Base-by-base conservation (phyloP, 1,140 invertebrate species). In the Prorops nasuta region DNA sequence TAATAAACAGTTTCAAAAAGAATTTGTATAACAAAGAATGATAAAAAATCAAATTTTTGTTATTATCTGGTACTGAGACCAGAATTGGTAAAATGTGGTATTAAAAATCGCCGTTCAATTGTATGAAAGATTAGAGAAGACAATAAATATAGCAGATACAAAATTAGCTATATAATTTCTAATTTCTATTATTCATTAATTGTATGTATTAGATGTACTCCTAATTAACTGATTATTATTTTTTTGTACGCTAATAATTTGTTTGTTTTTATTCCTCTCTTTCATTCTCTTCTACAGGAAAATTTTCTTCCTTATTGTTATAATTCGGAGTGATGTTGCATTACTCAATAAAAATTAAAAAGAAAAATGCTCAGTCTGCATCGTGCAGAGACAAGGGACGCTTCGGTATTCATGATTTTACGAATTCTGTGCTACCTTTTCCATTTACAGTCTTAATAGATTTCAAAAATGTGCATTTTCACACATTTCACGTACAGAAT, bases 141-240 rank as follows among this genome's bases (percentile, higher is more conserved):
- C 49, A 71, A 72, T 71, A 73, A 72, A 70, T 72, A 67, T 46
- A 68, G 54, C 58, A 60, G 59, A 72, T 74, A 71, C 47, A 72
- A 74, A 74, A 72, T 72, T 65, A 69, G 46, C 58, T 67, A 64
- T 71, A 71, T 56, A 64, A 61, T 59, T 62, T 67, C 54, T 63
- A 67, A 40, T 52, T 45, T 48, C 62, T 66, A 69, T 66, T 63
- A 58, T 39, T 54, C 36, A 47, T 56, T 62, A 36, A 50, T 51
- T 35, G 47, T 48, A 40, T 46, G 47, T 48, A 40, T 46, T 50
- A 32, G 49, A 44, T 17, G 24, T 51, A 55, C 10, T 31, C 49
- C 34, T 66, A 55, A n/a, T 49, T 22, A 56, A 56, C 47, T 49
- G 43, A 49, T 49, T 39, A n/a, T n/a, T n/a, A n/a, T n/a, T n/a